Evolutionary conservation across 2,797 vertebrate genomes (phyloP).

Genomic region (Acipenser ruthenus): DNA sequence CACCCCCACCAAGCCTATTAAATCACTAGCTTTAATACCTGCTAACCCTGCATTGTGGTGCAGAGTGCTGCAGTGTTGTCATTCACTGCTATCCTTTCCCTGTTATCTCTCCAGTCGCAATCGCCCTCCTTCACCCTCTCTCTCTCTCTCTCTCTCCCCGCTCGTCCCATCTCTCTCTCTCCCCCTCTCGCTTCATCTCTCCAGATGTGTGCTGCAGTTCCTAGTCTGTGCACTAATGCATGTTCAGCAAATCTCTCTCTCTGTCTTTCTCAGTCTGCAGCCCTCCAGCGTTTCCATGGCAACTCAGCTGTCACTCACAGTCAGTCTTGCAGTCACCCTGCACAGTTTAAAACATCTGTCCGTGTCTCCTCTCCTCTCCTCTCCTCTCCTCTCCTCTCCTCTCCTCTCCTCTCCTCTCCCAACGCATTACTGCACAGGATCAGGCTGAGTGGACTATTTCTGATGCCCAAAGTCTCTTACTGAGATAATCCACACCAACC

Average conservation of each 20-base stretch:
- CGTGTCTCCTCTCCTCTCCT: neutral
- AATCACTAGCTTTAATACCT: too few relatives aligned
- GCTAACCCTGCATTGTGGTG: neutral
- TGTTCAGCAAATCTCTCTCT: neutral
- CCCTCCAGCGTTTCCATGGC: too few relatives aligned
- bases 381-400: neutral
- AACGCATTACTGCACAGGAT: neutral
- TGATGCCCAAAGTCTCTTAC: too few relatives aligned
- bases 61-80: neutral
- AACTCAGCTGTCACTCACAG: too few relatives aligned
- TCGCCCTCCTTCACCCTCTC: neutral
- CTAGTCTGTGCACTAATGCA: neutral
- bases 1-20: too few relatives aligned
- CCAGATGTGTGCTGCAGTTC: conserved; percentile 42
- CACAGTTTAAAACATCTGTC: too few relatives aligned
- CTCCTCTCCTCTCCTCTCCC: neutral
- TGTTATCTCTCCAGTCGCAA: too few relatives aligned
- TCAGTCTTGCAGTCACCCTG: too few relatives aligned
- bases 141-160: neutral
- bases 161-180: too few relatives aligned
- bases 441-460: too few relatives aligned
- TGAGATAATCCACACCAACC: too few relatives aligned
- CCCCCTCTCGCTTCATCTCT: conserved; percentile 7
- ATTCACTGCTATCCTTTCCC: too few relatives aligned
- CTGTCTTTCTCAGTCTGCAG: neutral